Evolutionary conservation across 2,797 vertebrate genomes (phyloP), one percentile per base, ranked within the genome.

Genomic region (Dryobates pubescens): DNA sequence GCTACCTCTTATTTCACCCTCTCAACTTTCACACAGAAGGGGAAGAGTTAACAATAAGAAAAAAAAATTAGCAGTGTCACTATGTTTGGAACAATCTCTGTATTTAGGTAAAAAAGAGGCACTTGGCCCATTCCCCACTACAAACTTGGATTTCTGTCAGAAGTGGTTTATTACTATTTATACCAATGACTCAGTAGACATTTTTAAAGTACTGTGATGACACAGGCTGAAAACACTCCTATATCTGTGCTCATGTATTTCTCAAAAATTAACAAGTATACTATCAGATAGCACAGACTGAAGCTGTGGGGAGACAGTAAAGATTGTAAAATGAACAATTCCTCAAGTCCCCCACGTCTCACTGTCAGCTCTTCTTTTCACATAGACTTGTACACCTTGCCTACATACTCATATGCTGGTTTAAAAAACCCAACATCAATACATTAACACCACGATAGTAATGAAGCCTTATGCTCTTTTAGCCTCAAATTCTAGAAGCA

Each of bases 161-260:
- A 90, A 86, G 26, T 47, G 23, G 47, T 86, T 79, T 71, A 80
- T 57, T 67, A 82, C 85, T 91, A 93, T 88, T 91, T 95, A 82
- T 91, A 93, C 74, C 45, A 83, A 82, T 84, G 88, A 94, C 77
- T 89, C 87, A 91, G 61, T 82, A 86, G 53, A 88, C 0, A 0
- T 54, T 88, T 94, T 69, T 57, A 18, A 89, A 77, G 75, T 49
- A 62, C 57, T 38, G 11, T 57, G 88, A 80, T 77, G 68, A 68
- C 68, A 82, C 71, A 82, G 88, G 91, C 54, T 80, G 74, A 85
- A 92, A 91, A 82, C 75, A 61, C 61, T 89, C 34, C 45, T 56
- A 0, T 76, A 64, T 89, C 43, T 86, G 56, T 30, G 78, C 65
- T 86, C 41, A 69, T 17, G 22, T 76, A 70, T 81, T 74, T 79